Evolutionary conservation across 2,113 vertebrate species (phyloP).

Genomic region (Ia io): DNA sequence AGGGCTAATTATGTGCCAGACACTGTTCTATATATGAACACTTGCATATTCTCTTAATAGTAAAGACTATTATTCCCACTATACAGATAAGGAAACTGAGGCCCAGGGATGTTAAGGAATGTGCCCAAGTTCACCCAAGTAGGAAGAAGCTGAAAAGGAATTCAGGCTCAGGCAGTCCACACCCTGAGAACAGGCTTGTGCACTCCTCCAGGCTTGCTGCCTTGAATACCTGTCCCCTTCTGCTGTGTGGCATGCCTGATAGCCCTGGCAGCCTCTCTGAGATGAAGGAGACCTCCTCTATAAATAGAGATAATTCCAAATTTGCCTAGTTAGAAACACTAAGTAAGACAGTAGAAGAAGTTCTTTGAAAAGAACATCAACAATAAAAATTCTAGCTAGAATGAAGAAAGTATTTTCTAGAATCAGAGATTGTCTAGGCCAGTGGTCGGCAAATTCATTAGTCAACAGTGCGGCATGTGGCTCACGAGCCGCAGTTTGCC

Average conservation of each 20-base stretch:
- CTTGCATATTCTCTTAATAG: not conserved
- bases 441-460: too few species aligned
- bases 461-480: too few species aligned
- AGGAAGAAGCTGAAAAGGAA: not conserved
- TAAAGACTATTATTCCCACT: not conserved
- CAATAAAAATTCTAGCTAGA: not conserved
- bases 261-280: not conserved
- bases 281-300: not conserved
- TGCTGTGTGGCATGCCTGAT: accelerated
- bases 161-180: not conserved
- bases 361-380: not conserved
- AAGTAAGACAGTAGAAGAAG: not conserved
- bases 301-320: not conserved
- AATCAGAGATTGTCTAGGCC: not conserved
- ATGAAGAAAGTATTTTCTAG: not conserved
- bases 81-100: not conserved
- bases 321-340: not conserved
- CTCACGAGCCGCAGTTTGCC: too few species aligned
- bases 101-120: not conserved
- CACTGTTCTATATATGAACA: not conserved
- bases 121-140: not conserved
- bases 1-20: not conserved
- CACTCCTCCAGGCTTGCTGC: not conserved
- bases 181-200: not conserved
- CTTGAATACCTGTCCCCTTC: not conserved